Base-by-base conservation (phyloP, 2,797 vertebrate species). In the Acomys russatus region DNA sequence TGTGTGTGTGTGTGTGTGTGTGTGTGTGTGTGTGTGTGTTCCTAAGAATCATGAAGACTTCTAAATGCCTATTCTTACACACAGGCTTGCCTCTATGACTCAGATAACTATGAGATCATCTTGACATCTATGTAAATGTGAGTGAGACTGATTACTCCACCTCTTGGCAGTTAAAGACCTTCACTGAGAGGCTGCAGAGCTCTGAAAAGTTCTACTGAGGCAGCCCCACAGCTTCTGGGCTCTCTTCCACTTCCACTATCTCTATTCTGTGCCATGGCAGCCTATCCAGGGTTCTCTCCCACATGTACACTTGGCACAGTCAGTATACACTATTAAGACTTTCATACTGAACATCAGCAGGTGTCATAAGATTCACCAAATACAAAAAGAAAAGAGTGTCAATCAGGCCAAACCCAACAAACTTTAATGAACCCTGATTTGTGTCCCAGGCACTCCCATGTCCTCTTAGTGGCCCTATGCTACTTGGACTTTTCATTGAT, bases 331-430 rank as follows among this genome's bases (percentile, higher is more conserved):
- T 20, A 4, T 30, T 54, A 80, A 92, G 83, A 8, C 11, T 30
- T 83, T n/a, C 38, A 89, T 6, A 30, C 5, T 23, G 30, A 76
- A 28, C 54, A 35, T 1, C 3, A 2, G 20, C 3, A 9, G 35
- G 9, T 18, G 15, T 18, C 14, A 0, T 49, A 59, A 44, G 56
- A 9, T 6, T 85, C 33, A 73, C 61, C 51, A 9, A 51, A n/a
- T 0, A 83, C 51, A 1, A 0, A 9, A 14, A n/a, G n/a, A 18
- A 20, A 49, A 38, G 1, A 18, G 2, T 28, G 22, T 23, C 22
- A 1, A 0, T 0, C 14, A n/a, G n/a, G 8, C 25, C 12, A 7
- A 9, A 38, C 33, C 23, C 20, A 59, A 28, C 11, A 18, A n/a
- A 4, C 10, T 1, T 54, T 35, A 18, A 20, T 23, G 15, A 54